A percentile compares a stretch with the other conserved stretches of the same genome.
Evolutionary conservation across 2,888 invertebrate species (phyloP).

Genomic region (Chrysolina haemoptera): DNA sequence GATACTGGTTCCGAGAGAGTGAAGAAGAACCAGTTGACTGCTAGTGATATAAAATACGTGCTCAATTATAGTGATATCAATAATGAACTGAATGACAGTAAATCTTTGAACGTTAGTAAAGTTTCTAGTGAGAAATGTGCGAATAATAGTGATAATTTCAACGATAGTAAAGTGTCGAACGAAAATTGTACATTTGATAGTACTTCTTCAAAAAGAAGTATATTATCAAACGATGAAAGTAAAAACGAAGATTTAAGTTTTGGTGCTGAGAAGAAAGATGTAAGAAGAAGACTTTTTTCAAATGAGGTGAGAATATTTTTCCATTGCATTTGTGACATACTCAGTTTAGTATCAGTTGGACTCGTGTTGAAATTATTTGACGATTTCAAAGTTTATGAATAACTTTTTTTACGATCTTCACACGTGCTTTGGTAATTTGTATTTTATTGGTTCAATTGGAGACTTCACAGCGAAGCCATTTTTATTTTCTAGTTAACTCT

Average conservation of each 20-base stretch:
- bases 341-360: not conserved
- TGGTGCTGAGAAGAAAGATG: constrained; percentile 61
- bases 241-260: constrained; percentile 62
- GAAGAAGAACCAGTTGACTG: constrained; percentile 49
- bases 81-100: constrained; percentile 31
- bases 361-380: not conserved
- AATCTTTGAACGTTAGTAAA: constrained; percentile 41
- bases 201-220: constrained; percentile 40
- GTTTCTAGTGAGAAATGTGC: constrained; percentile 28
- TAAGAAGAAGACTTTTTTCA: constrained; percentile 58
- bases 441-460: too few species aligned
- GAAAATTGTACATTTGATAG: constrained; percentile 50
- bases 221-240: constrained; percentile 42
- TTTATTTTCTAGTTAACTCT: too few species aligned
- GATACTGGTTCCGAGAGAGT: constrained; percentile 54
- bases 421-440: too few species aligned
- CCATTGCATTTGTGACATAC: not conserved
- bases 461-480: too few species aligned
- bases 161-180: constrained; percentile 38
- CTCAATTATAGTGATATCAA: constrained; percentile 52
- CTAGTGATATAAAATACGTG: constrained; percentile 64
- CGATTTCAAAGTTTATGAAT: too few species aligned
- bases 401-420: too few species aligned
- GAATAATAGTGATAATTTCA: constrained; percentile 35
- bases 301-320: constrained; percentile 43